These are phyloP conservation scores for Babyrousa celebensis DNA, from an alignment of 2,797 vertebrate genomes.

Conservation along the genomic window DNA sequence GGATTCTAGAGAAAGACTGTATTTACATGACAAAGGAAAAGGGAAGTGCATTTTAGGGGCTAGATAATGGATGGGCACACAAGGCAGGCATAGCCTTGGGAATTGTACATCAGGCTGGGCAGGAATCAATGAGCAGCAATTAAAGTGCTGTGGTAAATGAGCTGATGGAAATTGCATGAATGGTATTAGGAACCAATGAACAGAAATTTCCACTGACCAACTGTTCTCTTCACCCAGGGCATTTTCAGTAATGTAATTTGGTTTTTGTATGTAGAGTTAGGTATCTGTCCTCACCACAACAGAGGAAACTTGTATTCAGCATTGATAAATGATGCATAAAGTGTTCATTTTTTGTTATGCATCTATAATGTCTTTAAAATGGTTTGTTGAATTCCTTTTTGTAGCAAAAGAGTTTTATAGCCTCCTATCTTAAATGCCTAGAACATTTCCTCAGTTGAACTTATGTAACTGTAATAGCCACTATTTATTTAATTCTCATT, in stretches of 20 bases:
- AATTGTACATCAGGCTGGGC: neutral
- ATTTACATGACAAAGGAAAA: neutral
- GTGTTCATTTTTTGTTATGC: neutral
- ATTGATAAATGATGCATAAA: conserved; percentile 44
- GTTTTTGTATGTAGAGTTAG: neutral
- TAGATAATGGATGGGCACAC: neutral
- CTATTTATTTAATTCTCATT: conserved; percentile 20
- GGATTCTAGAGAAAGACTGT: neutral
- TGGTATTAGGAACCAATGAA: neutral
- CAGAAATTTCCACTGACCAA: neutral
- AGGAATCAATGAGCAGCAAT: neutral
- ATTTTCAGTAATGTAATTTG: conserved; percentile 31
- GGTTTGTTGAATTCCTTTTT: conserved; percentile 48
- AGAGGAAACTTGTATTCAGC: conserved; percentile 12
- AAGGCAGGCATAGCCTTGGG: neutral
- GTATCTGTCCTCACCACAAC: conserved; percentile 19
- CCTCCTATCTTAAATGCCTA: conserved; percentile 39
- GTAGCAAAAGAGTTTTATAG: conserved; percentile 21
- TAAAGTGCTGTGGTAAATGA: neutral
- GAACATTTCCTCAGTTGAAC: neutral
- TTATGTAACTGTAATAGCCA: neutral
- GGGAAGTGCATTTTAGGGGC: neutral
- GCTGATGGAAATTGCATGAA: neutral
- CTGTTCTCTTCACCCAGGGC: neutral
- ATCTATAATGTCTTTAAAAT: conserved; percentile 32